A percentile compares a stretch with the other conserved stretches of the same genome.
phyloP scores from a whole-genome alignment of 2,113 vertebrate species.

The Aleadryas rufinucha region DNA sequence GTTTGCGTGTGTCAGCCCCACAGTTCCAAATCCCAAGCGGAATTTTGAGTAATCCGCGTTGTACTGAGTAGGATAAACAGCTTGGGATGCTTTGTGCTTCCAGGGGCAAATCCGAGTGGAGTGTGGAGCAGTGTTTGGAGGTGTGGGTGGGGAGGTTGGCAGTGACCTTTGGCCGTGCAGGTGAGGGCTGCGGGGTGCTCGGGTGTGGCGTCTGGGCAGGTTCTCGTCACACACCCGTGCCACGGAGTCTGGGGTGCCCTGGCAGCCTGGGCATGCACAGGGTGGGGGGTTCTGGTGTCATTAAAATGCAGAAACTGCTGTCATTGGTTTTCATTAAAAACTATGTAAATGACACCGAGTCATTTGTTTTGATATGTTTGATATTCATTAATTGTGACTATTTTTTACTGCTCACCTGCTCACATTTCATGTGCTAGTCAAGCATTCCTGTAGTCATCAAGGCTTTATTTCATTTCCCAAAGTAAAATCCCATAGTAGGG shows the following conservation, averaged over 20 bases:
- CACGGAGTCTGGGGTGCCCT: neutral
- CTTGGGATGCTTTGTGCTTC: neutral
- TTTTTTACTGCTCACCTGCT: neutral
- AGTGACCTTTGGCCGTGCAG: constrained; percentile 63
- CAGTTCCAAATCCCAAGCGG: neutral
- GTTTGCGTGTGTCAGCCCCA: neutral
- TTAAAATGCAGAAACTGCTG: neutral
- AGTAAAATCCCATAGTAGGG: neutral
- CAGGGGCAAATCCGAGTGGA: neutral
- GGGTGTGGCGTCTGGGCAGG: constrained; percentile 31
- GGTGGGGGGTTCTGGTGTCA: neutral
- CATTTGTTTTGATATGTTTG: neutral
- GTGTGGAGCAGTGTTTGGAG: neutral
- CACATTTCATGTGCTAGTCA: rapidly evolving
- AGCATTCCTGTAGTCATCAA: neutral
- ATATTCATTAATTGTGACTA: neutral
- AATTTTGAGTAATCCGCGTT: neutral
- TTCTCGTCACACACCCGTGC: neutral
- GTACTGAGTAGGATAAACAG: neutral
- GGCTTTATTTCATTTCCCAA: neutral
- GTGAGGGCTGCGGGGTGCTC: neutral
- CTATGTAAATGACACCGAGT: rapidly evolving
- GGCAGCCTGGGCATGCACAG: neutral
- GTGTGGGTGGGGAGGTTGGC: neutral
- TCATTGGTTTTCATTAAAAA: neutral